Evolutionary conservation across 2,888 invertebrate species (phyloP), one percentile per base, ranked within the genome.

Genomic region (Gymnocheta viridis): DNA sequence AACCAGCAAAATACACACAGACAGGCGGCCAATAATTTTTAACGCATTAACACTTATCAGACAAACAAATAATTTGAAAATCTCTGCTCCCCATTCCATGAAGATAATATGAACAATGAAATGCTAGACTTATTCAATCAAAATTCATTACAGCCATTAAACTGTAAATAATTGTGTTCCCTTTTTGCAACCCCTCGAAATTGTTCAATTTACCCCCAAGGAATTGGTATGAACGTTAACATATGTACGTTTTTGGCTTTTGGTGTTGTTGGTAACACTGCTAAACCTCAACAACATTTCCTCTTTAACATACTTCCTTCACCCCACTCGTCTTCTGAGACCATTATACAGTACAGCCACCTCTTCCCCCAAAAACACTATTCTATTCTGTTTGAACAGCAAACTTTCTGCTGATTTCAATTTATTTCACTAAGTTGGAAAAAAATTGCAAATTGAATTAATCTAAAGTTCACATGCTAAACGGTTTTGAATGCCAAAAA

Each of bases 371-470:
- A n/a, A 32, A 32, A 24, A 14, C 19, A 29, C 29, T 32, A 29
- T 41, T n/a, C 29, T 32, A 29, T 41, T n/a, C n/a, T 38, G 7
- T 41, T 69, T 32, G 38, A 49, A 7, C 38, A 32, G 35, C 69
- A 35, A 69, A 69, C 58, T 60, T 60, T 70, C 24, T 49, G 29
- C 32, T 70, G 62, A 56, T 29, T 27, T 35, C 12, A 64, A 35
- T 69, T 77, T 32, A 19, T 19, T 29, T 66, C 19, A 32, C 38
- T 58, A n/a, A 44, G 12, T 38, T 58, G 47, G 49, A 58, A 51
- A 91, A 91, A 92, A 92, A 91, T 91, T 91, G 91, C 91, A 92
- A 92, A 92, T 92, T 91, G 91, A 91, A 92, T 92, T 90, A 91
- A 90, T 89, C 90, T 87, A 89, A 89, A 89, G 90, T 89, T 90